A percentile compares a stretch with the other conserved stretches of the same genome.
Conservation (phyloP, 2,797 vertebrate genomes). For the Gobionotothen gibberifrons region DNA sequence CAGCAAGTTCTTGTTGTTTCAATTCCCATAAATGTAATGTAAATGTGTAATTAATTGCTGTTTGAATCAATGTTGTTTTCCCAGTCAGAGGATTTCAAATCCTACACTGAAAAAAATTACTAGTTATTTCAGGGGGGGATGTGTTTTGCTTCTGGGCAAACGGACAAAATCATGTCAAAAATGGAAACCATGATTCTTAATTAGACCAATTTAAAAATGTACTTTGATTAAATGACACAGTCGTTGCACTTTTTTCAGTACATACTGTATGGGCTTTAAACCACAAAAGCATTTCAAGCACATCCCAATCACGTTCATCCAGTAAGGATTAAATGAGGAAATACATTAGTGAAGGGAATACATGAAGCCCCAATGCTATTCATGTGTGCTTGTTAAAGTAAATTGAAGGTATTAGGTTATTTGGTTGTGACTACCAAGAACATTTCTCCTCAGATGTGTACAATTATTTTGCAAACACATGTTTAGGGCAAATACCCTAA, state of each 20-base stretch:
- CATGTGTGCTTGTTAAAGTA: constrained; percentile 12
- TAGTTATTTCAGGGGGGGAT: too few relatives aligned
- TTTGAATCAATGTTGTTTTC: background rate
- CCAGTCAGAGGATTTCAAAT: background rate
- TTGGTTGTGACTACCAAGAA: constrained; percentile 12
- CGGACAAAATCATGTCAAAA: too few relatives aligned
- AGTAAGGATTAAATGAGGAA: constrained; percentile 24
- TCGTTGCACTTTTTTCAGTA: too few relatives aligned
- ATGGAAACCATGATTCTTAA: too few relatives aligned
- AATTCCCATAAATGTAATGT: too few relatives aligned
- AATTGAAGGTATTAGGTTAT: constrained; percentile 17
- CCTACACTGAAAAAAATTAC: too few relatives aligned
- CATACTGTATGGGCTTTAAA: background rate
- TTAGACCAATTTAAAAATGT: too few relatives aligned
- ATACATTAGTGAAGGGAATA: constrained; percentile 26
- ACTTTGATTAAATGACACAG: too few relatives aligned
- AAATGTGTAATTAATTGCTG: background rate
- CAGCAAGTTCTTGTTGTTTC: too few relatives aligned
- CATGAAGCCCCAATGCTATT: background rate
- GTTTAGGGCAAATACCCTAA: constrained; percentile 2
- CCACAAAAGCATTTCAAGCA: constrained; percentile 2
- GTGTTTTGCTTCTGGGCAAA: too few relatives aligned
- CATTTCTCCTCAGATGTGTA: background rate
- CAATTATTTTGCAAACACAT: background rate
- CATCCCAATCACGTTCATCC: constrained; percentile 12